Percentiles rank a stretch among this genome's conserved stretches.
Evolutionary conservation across 2,797 vertebrate genomes (phyloP).

Genomic region (Odontamblyopus rebecca): DNA sequence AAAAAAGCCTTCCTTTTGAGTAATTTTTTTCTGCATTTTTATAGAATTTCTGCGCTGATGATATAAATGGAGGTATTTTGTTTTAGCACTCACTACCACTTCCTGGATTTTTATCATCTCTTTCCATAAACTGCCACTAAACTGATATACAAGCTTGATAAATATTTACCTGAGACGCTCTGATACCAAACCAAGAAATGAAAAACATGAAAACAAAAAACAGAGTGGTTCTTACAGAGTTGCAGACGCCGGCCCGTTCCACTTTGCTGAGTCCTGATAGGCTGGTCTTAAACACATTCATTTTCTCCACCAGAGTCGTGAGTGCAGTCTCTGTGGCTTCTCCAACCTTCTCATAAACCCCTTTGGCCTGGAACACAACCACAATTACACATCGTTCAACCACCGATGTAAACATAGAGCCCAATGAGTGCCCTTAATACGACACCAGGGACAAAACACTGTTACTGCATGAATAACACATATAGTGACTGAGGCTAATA

Average conservation of each 20-base stretch:
- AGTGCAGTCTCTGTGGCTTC: slow-evolving; percentile 84
- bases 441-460: slow-evolving; percentile 5
- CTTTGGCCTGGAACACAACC: slow-evolving; percentile 70
- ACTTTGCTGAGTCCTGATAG: slow-evolving; percentile 76
- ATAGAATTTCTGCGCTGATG: too few species aligned
- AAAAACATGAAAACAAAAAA: too few species aligned
- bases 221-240: slow-evolving; percentile 62
- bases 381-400: slow-evolving; percentile 11
- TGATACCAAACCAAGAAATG: too few species aligned
- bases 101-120: too few species aligned
- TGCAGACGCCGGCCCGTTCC: slow-evolving; percentile 79
- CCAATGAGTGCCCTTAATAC: neutral
- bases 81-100: too few species aligned
- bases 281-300: slow-evolving; percentile 82
- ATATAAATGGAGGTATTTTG: too few species aligned
- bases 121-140: too few species aligned
- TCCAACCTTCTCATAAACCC: slow-evolving; percentile 84
- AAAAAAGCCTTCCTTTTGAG: too few species aligned
- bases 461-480: neutral
- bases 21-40: too few species aligned
- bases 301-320: slow-evolving; percentile 84
- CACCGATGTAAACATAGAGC: slow-evolving; percentile 2
- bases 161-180: too few species aligned
- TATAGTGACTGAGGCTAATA: too few species aligned
- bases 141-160: too few species aligned